phyloP scores from a whole-genome alignment of 1,140 invertebrate species.

The Arion vulgaris region DNA sequence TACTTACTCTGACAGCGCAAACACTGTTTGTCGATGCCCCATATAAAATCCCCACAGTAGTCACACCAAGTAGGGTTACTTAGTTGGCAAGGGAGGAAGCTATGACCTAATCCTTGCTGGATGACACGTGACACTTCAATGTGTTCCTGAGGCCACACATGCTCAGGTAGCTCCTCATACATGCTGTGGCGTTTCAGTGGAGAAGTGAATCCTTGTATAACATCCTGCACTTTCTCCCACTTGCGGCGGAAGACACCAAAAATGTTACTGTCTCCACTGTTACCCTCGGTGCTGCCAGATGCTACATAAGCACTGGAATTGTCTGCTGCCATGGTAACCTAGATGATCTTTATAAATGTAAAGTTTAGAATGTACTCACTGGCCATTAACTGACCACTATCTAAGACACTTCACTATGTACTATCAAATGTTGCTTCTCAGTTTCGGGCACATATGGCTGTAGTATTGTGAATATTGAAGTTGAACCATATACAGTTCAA shows the following conservation, averaged over 20 bases:
- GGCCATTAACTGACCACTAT: slow-evolving; percentile 40
- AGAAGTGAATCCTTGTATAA: slow-evolving; percentile 53
- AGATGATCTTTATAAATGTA: slow-evolving; percentile 36
- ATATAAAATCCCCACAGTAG: slow-evolving; percentile 75
- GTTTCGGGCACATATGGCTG: too few relatives aligned
- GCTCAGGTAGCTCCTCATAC: slow-evolving; percentile 38
- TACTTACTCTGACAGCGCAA: slow-evolving; percentile 71
- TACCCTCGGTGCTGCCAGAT: slow-evolving; percentile 29
- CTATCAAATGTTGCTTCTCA: too few relatives aligned
- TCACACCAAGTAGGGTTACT: slow-evolving; percentile 75
- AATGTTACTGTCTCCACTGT: slow-evolving; percentile 31
- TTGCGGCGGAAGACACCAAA: slow-evolving; percentile 28
- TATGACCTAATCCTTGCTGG: slow-evolving; percentile 60
- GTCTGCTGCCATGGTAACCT: not conserved
- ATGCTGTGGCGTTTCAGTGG: slow-evolving; percentile 35
- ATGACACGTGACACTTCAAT: slow-evolving; percentile 64
- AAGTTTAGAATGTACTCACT: slow-evolving; percentile 41
- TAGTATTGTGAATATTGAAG: too few relatives aligned
- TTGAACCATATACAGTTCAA: too few relatives aligned
- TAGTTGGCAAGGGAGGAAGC: slow-evolving; percentile 63
- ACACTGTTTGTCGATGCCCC: slow-evolving; percentile 73
- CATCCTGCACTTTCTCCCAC: slow-evolving; percentile 40
- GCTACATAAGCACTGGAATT: slow-evolving; percentile 35
- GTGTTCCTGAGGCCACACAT: slow-evolving; percentile 46
- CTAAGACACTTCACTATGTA: too few relatives aligned